Conservation (phyloP, 1,140 invertebrate species). For the Drosophila oshimai region DNA sequence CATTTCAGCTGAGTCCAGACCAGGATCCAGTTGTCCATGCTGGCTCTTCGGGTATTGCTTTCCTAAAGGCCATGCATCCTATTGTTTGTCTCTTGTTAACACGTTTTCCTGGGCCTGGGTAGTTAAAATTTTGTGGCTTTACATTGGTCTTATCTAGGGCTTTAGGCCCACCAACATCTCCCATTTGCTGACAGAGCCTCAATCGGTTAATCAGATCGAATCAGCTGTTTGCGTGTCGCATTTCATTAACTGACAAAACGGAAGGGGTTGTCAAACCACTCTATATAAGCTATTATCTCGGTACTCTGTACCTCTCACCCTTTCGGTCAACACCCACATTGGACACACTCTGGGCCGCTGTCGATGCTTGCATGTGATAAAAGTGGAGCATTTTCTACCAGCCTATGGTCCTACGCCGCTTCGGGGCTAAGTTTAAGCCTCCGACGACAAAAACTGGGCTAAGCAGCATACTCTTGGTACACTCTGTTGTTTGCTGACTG, state of each 20-base stretch:
- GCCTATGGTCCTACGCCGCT: background rate
- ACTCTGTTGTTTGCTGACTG: slow-evolving; percentile 18
- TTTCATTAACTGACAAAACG: slow-evolving; percentile 42
- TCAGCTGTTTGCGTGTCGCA: slow-evolving; percentile 37
- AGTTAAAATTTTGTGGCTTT: too few relatives aligned
- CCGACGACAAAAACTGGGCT: slow-evolving; percentile 40
- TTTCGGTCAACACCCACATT: slow-evolving; percentile 13
- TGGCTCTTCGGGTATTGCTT: background rate
- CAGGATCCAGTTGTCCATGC: background rate
- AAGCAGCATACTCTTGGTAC: slow-evolving; percentile 17
- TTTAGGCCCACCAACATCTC: background rate
- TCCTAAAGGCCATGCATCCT: background rate
- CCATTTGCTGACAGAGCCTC: background rate
- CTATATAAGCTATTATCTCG: background rate
- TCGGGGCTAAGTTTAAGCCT: slow-evolving; percentile 45
- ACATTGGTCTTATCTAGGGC: background rate
- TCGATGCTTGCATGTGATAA: slow-evolving; percentile 70
- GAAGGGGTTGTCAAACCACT: slow-evolving; percentile 1
- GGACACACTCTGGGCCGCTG: slow-evolving; percentile 1
- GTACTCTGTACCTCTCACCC: background rate
- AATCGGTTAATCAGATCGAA: slow-evolving; percentile 33
- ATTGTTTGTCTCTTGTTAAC: background rate
- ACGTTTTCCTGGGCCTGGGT: background rate
- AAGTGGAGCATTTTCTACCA: slow-evolving; percentile 47
- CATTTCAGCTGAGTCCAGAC: slow-evolving; percentile 21